Evolutionary conservation across 2,113 vertebrate genomes (phyloP).

Genomic region (Varanus komodoensis): DNA sequence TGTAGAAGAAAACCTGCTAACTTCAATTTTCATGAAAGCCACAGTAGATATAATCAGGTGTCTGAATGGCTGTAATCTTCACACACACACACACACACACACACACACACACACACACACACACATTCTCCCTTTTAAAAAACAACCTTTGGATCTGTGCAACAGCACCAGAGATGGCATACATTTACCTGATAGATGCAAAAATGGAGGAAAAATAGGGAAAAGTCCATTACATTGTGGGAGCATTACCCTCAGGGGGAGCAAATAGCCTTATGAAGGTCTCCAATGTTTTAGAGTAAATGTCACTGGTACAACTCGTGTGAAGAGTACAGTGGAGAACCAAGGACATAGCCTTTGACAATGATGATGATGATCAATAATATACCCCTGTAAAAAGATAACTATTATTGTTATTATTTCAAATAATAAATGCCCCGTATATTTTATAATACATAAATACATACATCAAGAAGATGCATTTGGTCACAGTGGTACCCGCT

Average conservation of each 20-base stretch:
- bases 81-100: too few species aligned
- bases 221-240: background rate
- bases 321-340: background rate
- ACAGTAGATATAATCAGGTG: background rate
- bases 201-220: background rate
- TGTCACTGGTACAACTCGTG: background rate
- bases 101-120: too few species aligned
- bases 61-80: background rate
- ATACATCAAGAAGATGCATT: too few species aligned
- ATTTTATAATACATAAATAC: background rate
- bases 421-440: too few species aligned
- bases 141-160: background rate
- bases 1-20: background rate
- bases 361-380: background rate
- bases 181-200: background rate
- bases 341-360: background rate
- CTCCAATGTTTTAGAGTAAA: background rate
- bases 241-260: background rate
- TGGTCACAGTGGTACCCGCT: too few species aligned
- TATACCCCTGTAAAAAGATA: background rate
- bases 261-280: background rate
- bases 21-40: background rate
- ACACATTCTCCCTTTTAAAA: background rate
- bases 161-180: background rate
- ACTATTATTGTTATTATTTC: too few species aligned